Base-by-base conservation (phyloP, 2,113 vertebrate species). In the Oreochromis niloticus region DNA sequence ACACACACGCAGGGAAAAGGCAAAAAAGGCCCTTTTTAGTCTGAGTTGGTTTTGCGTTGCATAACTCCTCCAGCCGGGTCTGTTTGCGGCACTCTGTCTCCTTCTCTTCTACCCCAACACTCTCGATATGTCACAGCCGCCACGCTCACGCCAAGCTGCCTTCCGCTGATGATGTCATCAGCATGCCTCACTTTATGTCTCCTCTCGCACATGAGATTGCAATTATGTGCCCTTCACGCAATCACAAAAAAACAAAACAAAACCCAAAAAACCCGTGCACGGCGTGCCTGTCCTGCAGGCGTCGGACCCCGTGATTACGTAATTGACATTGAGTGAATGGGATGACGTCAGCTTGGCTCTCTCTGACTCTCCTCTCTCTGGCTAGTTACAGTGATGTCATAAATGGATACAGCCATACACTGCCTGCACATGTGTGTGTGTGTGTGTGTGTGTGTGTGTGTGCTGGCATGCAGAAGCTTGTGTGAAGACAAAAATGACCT, bases 281-380 rank as follows among this genome's bases (percentile, higher is more conserved):
- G 46, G 82, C 82, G 10, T 52, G 80, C 39, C 86, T 73, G 87
- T 92, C 91, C 92, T 66, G 87, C 93, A 91, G 91, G 88, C 95
- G 71, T 80, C 59, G 92, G 93, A 91, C 90, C 81, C 81, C 48
- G 9, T 19, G 52, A 90, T 95, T 95, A 95, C 92, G 87, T 95
- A 96, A 96, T 93, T 89, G 93, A 95, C 95, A 94, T 88, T 94
- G 93, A 95, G 82, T 87, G 95, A 95, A 93, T 90, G 75, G 88
- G 87, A 71, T 96, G 95, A 96, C 92, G 92, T 96, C 95, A 95
- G 91, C 87, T 86, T 82, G 87, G 87, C 91, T 90, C 86, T 17
- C 88, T 83, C 82, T 84, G 82, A 88, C 89, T 93, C 73, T 48
- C 86, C 84, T 93, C 89, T 93, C 82, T 93, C 87, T 96, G 92